Evolutionary conservation across 2,113 vertebrate genomes (phyloP), one percentile per base, ranked within the genome.

Genomic region (Pseudopodoces humilis): DNA sequence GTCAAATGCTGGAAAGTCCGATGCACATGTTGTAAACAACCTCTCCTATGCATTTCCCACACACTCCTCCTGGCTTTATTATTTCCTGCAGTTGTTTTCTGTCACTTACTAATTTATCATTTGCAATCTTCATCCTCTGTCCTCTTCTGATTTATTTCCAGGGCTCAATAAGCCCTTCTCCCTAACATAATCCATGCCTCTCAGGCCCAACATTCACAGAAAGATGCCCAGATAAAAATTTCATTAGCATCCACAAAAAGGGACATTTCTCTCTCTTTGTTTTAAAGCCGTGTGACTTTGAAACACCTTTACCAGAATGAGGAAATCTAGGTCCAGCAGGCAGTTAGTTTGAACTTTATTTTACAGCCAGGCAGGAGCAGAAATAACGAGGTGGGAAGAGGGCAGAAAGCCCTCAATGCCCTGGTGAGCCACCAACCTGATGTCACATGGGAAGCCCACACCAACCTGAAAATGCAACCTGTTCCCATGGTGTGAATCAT

Each of bases 41-140:
- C 20, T 92, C 90, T 76, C 91, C 91, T 82, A 33, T 92, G 87
- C 64, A n/a, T 94, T 98, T 96, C 79, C 70, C 63, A 93, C 90
- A 83, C 86, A 15, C 62, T 62, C 46, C 90, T 91, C 83, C 67
- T 69, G 49, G 56, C 68, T 92, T 94, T 92, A 90, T 90, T 83
- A 24, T 87, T 95, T 94, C 89, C 88, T 88, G 87, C 75, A 50
- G 78, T 97, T 82, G 88, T 91, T 95, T 88, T 91, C 88, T 80
- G 81, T 90, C 88, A 78, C 58, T 95, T 94, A 55, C 50, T 95
- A 92, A 95, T 96, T 97, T 94, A 87, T 92, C 93, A 88, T 95
- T 96, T 93, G 69, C 52, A n/a, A 91, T 75, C 93, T 86, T 92
- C 83, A 90, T 96, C 86, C 78, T 95, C 97, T 93, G 90, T 97